These are phyloP conservation scores for Cyprinella venusta DNA, from an alignment of 2,797 vertebrate species.

Conservation along the genomic window DNA sequence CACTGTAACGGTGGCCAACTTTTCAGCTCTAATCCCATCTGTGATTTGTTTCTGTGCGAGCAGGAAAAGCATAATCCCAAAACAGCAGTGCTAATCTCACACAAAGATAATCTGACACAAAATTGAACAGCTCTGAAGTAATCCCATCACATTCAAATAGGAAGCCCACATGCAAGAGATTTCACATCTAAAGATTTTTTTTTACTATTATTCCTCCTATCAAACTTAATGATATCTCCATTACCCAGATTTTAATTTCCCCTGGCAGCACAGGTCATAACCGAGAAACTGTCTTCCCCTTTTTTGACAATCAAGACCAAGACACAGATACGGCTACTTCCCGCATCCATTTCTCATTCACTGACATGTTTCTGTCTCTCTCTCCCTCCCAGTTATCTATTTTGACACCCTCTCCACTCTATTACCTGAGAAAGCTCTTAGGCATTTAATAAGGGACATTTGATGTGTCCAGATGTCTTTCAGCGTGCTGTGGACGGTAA, in stretches of 20 bases:
- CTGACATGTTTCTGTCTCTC: constrained; percentile 46
- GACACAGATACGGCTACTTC: constrained; percentile 36
- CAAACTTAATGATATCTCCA: constrained; percentile 47
- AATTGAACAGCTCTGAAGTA: constrained; percentile 35
- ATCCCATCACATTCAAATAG: constrained; percentile 31
- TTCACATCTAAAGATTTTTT: constrained; percentile 8
- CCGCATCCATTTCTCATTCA: constrained; percentile 26
- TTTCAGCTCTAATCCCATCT: constrained; percentile 43
- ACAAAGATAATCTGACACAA: constrained; percentile 38
- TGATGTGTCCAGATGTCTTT: constrained; percentile 54
- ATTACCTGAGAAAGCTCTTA: constrained; percentile 57
- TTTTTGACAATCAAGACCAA: constrained; percentile 30
- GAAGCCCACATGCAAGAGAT: constrained; percentile 20
- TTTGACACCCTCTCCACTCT: constrained; percentile 55
- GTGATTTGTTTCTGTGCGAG: constrained; percentile 38
- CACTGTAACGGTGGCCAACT: constrained; percentile 16
- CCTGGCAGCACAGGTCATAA: constrained; percentile 29
- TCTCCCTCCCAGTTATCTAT: constrained; percentile 46
- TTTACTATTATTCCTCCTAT: constrained; percentile 4
- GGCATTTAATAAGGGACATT: constrained; percentile 56
- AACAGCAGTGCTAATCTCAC: constrained; percentile 47
- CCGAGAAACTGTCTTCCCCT: constrained; percentile 32
- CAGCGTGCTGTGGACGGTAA: constrained; percentile 9
- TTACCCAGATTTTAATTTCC: constrained; percentile 56
- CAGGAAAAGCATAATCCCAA: constrained; percentile 42